A percentile compares a stretch with the other conserved stretches of the same genome.
These are phyloP conservation scores for Solenopsis invicta DNA, from an alignment of 1,140 invertebrate genomes.

Conservation along the genomic window DNA sequence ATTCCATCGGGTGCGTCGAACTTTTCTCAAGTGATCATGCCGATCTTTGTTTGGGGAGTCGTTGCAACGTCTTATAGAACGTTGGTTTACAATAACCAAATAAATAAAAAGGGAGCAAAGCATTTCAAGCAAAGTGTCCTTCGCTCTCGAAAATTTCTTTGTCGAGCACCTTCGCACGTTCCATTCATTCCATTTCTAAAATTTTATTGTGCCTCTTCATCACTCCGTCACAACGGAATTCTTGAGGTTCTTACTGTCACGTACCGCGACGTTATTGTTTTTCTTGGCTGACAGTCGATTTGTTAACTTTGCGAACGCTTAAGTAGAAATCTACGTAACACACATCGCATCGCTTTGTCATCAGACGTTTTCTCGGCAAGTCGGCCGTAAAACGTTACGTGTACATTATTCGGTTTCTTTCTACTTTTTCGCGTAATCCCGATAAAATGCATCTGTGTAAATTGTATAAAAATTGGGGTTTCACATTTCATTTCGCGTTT, in stretches of 20 bases:
- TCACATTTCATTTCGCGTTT: not conserved
- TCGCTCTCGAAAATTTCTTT: slow-evolving; percentile 5
- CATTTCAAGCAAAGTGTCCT: not conserved
- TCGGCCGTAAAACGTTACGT: not conserved
- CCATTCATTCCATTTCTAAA: not conserved
- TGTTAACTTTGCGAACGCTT: not conserved
- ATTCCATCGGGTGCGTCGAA: slow-evolving; percentile 58
- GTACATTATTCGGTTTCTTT: not conserved
- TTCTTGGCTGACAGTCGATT: not conserved
- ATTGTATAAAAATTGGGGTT: not conserved
- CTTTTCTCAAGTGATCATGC: slow-evolving; percentile 5
- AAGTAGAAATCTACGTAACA: not conserved
- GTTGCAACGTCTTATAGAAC: not conserved
- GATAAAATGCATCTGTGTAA: not conserved
- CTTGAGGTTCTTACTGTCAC: not conserved
- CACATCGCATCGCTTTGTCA: not conserved
- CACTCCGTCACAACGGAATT: not conserved
- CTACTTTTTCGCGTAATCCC: not conserved
- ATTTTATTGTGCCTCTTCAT: not conserved
- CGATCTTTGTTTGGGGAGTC: slow-evolving; percentile 39
- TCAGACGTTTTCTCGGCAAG: not conserved
- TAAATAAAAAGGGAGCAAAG: not conserved
- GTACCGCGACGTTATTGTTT: slow-evolving; percentile 15
- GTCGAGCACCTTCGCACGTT: not conserved
- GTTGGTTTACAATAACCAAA: not conserved